Percentiles rank a stretch among this genome's conserved stretches.
Evolutionary conservation across 2,113 vertebrate species (phyloP).

Genomic region (Melanotaenia duboulayi): DNA sequence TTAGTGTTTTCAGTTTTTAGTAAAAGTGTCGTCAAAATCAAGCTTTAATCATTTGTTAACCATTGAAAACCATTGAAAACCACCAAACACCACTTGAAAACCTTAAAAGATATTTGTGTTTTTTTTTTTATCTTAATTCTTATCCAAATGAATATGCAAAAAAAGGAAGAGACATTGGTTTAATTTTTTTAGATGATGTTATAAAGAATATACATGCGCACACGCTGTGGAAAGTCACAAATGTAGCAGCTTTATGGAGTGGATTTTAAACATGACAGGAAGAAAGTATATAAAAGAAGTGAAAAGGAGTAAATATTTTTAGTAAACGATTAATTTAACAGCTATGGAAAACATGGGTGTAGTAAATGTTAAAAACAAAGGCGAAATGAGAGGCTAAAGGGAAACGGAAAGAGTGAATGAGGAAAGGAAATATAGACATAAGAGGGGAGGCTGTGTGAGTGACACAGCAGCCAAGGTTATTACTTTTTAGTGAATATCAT

Average conservation of each 20-base stretch:
- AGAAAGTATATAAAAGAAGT: no score
- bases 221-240: not conserved
- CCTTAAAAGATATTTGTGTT: no score
- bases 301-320: conserved; percentile 3
- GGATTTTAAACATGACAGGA: not conserved
- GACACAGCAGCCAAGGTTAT: conserved; percentile 60
- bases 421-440: conserved; percentile 16
- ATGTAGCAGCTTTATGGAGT: conserved; percentile 7
- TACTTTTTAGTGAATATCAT: conserved; percentile 56
- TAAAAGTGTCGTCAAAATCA: no score
- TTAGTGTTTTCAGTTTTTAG: no score
- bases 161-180: not conserved
- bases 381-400: not conserved
- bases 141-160: not conserved
- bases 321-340: conserved; percentile 36
- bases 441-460: conserved; percentile 14
- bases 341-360: conserved; percentile 7
- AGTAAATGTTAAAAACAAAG: conserved; percentile 11
- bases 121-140: not conserved
- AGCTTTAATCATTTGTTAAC: no score
- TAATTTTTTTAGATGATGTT: not conserved
- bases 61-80: no score
- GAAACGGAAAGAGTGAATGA: not conserved
- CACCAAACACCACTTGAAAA: no score
- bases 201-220: not conserved